Percentiles rank a stretch among this genome's conserved stretches.
These are phyloP conservation scores for Daubentonia madagascariensis DNA, from an alignment of 2,113 vertebrate species.

Conservation along the genomic window DNA sequence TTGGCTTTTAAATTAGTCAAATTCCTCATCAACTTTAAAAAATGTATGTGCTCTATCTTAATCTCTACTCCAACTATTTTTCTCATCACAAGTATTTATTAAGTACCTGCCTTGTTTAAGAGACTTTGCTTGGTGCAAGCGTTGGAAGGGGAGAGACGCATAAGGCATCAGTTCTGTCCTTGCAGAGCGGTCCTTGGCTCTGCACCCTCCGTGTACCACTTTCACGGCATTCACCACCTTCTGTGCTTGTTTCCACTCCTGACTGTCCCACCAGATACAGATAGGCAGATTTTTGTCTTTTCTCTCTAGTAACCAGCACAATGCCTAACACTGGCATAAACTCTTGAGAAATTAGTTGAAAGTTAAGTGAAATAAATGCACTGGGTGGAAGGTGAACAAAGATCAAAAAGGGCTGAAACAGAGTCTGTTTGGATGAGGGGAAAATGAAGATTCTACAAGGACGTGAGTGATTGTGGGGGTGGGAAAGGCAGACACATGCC, in stretches of 20 bases:
- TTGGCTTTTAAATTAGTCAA: not conserved
- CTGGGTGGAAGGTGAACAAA: not conserved
- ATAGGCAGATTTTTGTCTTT: not conserved
- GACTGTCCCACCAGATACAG: not conserved
- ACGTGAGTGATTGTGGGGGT: no score
- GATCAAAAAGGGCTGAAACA: accelerated
- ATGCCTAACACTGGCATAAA: not conserved
- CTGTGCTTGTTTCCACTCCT: not conserved
- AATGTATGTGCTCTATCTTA: not conserved
- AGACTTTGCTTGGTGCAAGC: not conserved
- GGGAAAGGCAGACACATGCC: not conserved
- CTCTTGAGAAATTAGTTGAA: not conserved
- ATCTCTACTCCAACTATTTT: not conserved
- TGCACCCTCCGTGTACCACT: accelerated
- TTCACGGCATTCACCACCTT: accelerated
- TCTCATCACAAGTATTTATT: not conserved
- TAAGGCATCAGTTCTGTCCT: accelerated
- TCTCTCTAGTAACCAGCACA: not conserved
- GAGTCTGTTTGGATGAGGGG: not conserved
- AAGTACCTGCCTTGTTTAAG: not conserved
- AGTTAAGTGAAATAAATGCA: not conserved
- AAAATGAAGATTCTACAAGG: not conserved
- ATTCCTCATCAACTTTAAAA: not conserved
- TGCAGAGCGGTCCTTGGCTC: not conserved
- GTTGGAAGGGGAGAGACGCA: no score